Evolutionary conservation across 53 echinoderm and acorn worm genomes (phyloP).

Genomic region (Stichopus horrens): DNA sequence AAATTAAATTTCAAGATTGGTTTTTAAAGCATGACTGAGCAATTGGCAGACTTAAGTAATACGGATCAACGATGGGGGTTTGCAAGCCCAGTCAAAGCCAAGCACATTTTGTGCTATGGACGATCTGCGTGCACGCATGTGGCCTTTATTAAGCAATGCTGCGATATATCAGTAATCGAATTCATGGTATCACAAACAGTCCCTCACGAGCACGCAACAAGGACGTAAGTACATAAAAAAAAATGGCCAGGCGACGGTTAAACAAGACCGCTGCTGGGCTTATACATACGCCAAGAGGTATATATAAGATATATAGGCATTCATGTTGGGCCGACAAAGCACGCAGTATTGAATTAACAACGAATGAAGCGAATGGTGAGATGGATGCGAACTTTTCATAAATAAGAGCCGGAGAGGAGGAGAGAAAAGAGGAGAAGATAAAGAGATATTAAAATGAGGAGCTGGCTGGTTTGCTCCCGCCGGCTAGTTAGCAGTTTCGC

Average conservation of each 20-base stretch:
- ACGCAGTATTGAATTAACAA: neutral
- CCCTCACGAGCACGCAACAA: conserved; percentile 5
- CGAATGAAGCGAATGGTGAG: neutral
- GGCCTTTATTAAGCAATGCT: neutral
- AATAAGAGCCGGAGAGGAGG: neutral
- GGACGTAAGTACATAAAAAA: neutral
- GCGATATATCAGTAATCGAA: conserved; percentile 20
- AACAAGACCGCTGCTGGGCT: neutral
- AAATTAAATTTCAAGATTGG: conserved; percentile 24
- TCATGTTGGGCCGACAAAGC: conserved; percentile 3
- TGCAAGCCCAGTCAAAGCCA: neutral
- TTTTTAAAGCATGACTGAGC: conserved; percentile 15
- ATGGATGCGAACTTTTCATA: neutral
- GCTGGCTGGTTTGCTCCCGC: neutral
- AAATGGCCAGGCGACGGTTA: neutral
- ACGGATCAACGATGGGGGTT: neutral
- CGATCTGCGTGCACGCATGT: neutral
- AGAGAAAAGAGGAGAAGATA: neutral
- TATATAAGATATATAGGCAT: neutral
- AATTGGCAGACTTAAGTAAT: conserved; percentile 6
- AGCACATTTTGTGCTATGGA: neutral
- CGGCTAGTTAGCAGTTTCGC: neutral
- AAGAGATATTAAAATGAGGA: neutral
- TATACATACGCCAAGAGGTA: neutral
- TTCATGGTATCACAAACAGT: conserved; percentile 2